These are phyloP conservation scores for Pedetes capensis DNA, from an alignment of 2,113 vertebrate species.

Conservation along the genomic window DNA sequence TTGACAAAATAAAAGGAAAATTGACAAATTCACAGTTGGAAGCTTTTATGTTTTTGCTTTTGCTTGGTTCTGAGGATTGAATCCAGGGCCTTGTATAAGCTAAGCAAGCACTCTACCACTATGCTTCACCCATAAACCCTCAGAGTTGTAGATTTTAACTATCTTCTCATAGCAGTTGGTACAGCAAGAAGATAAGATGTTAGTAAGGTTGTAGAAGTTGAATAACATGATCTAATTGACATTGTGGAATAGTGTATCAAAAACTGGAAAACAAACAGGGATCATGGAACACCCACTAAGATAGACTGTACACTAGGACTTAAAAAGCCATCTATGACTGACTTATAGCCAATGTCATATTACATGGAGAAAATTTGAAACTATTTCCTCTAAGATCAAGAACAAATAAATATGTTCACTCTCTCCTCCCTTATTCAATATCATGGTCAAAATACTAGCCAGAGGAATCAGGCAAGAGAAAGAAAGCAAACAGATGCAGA, in stretches of 20 bases:
- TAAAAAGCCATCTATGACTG: too few relatives aligned
- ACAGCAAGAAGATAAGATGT: neutral
- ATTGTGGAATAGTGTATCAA: neutral
- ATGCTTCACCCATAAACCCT: neutral
- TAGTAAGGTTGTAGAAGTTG: neutral
- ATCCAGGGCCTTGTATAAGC: neutral
- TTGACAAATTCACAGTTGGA: neutral
- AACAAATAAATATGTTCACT: too few relatives aligned
- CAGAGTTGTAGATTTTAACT: neutral
- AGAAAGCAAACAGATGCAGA: too few relatives aligned
- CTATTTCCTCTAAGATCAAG: too few relatives aligned
- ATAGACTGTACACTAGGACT: neutral
- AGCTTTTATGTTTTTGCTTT: neutral
- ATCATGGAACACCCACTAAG: neutral
- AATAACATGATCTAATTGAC: neutral
- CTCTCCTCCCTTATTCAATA: too few relatives aligned
- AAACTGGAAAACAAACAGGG: neutral
- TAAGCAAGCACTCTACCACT: neutral
- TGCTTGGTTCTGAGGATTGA: neutral
- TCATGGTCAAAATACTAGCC: too few relatives aligned
- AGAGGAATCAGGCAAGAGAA: too few relatives aligned
- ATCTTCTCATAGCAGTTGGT: neutral
- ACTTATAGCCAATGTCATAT: too few relatives aligned
- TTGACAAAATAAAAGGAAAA: neutral
- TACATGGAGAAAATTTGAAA: too few relatives aligned